These are phyloP conservation scores for Harmothoe impar DNA, from an alignment of 2,888 invertebrate species.

Conservation along the genomic window DNA sequence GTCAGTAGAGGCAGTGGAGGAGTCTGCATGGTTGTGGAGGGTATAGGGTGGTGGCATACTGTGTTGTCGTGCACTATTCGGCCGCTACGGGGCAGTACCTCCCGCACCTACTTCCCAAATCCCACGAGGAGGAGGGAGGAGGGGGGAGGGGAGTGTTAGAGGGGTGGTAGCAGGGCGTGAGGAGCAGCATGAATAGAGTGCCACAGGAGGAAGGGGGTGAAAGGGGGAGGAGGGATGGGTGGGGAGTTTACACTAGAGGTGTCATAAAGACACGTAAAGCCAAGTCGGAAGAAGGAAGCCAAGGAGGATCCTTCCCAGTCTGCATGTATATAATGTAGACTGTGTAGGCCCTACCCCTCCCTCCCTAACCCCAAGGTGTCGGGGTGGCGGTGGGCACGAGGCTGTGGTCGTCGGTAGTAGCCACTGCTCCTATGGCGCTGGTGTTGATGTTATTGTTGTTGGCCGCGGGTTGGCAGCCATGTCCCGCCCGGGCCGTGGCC, in stretches of 20 bases:
- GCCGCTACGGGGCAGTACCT: slow-evolving; percentile 27
- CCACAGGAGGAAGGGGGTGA: neutral
- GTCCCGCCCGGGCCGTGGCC: slow-evolving; percentile 40
- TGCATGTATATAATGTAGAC: no score
- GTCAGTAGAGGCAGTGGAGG: no score
- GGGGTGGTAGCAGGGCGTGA: neutral
- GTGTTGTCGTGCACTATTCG: neutral
- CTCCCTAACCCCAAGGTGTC: no score
- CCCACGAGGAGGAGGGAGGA: neutral
- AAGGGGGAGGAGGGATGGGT: no score
- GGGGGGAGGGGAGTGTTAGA: neutral
- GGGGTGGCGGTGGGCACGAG: neutral
- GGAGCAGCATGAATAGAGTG: neutral
- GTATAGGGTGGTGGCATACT: neutral
- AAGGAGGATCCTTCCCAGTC: no score
- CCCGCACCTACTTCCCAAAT: neutral
- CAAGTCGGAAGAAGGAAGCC: no score
- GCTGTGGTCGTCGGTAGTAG: neutral
- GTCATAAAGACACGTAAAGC: no score
- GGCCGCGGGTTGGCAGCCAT: neutral
- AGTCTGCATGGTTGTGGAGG: neutral
- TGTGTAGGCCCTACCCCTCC: no score
- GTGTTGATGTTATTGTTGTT: slow-evolving; percentile 17
- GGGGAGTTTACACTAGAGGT: no score
- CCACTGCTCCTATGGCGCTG: neutral